These are phyloP conservation scores for Ctenodactylus gundi DNA, from an alignment of 2,113 vertebrate genomes.

Conservation along the genomic window DNA sequence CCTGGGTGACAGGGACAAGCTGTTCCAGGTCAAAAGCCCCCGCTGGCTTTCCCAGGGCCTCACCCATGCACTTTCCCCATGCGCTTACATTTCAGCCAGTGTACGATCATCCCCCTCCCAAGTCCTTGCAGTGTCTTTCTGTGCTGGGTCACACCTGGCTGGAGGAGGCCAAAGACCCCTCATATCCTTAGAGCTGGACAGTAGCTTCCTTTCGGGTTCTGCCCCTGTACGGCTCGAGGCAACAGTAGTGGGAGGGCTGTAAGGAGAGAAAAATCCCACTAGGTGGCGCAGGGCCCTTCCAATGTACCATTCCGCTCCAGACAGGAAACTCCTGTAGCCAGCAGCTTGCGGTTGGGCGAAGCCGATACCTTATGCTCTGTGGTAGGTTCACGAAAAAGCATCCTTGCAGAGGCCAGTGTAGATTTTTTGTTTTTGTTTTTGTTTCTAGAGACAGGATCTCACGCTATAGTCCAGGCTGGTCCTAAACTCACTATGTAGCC, in stretches of 20 bases:
- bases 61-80: too few relatives aligned
- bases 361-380: too few relatives aligned
- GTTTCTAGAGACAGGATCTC: too few relatives aligned
- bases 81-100: background rate
- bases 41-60: too few relatives aligned
- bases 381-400: too few relatives aligned
- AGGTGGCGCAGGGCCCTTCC: conserved; percentile 62
- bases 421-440: too few relatives aligned
- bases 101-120: background rate
- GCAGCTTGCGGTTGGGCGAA: background rate
- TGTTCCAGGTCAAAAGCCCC: background rate
- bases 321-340: background rate
- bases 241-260: background rate
- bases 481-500: too few relatives aligned
- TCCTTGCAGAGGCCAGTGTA: too few relatives aligned
- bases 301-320: background rate
- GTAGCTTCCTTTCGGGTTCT: background rate
- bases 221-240: background rate
- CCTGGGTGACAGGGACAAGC: background rate
- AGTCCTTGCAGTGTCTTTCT: background rate
- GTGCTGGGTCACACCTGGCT: background rate
- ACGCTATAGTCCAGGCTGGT: too few relatives aligned
- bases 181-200: background rate
- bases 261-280: background rate
- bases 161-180: background rate